Conservation (phyloP, 2,888 invertebrate species). For the Atrina japonica region DNA sequence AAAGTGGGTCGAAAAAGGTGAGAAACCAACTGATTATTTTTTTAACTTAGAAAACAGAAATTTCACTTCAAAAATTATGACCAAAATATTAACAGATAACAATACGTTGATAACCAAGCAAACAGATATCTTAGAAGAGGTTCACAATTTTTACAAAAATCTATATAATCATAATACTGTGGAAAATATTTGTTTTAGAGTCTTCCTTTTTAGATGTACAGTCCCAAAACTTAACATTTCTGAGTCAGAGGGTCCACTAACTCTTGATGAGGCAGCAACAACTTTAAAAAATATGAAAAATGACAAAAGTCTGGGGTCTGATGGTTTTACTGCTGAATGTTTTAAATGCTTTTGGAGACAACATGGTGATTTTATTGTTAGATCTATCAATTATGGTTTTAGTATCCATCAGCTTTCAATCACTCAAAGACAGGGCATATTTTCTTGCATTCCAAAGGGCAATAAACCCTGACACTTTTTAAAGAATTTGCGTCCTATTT, state of each 20-base stretch:
- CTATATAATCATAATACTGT: too few species aligned
- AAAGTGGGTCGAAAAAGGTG: too few species aligned
- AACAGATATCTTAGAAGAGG: slow-evolving; percentile 8
- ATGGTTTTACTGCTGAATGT: too few species aligned
- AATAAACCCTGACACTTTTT: slow-evolving; percentile 15
- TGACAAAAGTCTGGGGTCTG: too few species aligned
- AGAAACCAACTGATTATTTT: slow-evolving; percentile 7
- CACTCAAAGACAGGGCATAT: slow-evolving; percentile 7
- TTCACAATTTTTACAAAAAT: slow-evolving; percentile 16
- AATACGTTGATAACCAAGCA: slow-evolving; percentile 4
- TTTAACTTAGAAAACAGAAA: neutral
- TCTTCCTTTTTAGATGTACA: too few species aligned
- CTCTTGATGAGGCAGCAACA: neutral
- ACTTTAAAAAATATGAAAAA: too few species aligned
- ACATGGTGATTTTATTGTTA: slow-evolving; percentile 1
- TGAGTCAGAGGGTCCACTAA: neutral
- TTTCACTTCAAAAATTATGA: slow-evolving; percentile 14
- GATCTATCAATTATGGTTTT: too few species aligned
- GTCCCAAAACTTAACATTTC: neutral
- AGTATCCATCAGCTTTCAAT: too few species aligned
- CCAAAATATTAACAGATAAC: slow-evolving; percentile 4
- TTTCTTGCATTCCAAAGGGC: slow-evolving; percentile 19
- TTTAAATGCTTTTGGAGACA: slow-evolving; percentile 15
- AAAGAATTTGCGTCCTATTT: slow-evolving; percentile 30
- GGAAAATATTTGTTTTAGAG: too few species aligned